Conservation (phyloP, 2,888 invertebrate genomes). For the Thysanoteuthis rhombus region DNA sequence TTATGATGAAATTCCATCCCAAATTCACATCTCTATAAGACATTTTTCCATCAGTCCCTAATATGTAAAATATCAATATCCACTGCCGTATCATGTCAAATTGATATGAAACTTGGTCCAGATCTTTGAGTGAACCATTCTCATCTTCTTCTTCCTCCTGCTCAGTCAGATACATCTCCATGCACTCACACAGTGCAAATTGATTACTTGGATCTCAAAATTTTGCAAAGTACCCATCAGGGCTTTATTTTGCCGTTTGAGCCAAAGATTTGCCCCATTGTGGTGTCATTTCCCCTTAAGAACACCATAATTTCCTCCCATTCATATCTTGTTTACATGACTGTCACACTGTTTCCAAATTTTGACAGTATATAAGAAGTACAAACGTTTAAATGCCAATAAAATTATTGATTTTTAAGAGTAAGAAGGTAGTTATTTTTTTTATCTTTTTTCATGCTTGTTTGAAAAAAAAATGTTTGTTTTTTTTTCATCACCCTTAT, state of each 20-base stretch:
- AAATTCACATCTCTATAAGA: too few species aligned
- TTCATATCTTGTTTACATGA: too few species aligned
- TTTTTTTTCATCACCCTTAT: neutral
- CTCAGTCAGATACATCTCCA: neutral
- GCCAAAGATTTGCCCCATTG: neutral
- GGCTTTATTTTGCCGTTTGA: neutral
- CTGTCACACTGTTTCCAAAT: neutral
- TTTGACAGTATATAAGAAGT: neutral
- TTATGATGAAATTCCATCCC: too few species aligned
- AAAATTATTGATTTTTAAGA: neutral
- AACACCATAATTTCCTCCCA: neutral
- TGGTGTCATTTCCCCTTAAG: neutral
- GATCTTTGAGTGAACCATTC: too few species aligned
- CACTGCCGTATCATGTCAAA: too few species aligned
- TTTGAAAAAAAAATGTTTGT: neutral
- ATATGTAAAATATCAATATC: too few species aligned
- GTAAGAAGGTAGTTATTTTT: neutral
- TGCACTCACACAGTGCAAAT: neutral
- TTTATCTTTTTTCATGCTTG: neutral
- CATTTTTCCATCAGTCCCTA: too few species aligned
- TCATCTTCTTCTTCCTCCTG: too few species aligned
- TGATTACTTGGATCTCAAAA: neutral
- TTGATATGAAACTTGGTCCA: too few species aligned
- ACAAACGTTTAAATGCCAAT: neutral
- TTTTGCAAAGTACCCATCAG: neutral